Evolutionary conservation across 53 echinoderm and acorn worm genomes (phyloP), one percentile per base, ranked within the genome.

Genomic region (Glandiceps talaboti): DNA sequence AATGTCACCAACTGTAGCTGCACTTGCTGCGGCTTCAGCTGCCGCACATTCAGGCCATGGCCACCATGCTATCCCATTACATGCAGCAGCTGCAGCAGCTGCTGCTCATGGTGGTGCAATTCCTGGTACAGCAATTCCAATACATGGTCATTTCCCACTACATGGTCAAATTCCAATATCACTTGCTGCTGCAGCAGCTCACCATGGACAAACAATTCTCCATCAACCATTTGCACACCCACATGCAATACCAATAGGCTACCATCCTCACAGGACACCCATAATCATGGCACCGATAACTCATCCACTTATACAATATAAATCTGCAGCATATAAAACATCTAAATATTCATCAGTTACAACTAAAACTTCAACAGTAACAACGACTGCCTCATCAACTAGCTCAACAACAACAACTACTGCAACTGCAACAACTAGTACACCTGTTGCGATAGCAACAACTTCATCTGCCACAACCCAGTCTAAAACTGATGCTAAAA

Each of bases 51-150:
- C 31, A 73, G 74, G 26, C 25, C 73, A 78, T 29, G 28, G 32
- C 30, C 27, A 32, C 73, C 28, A 30, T 84, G 28, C 31, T 28
- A 0, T 27, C 73, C 1, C 79, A 78, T 25, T 79, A 33, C 20
- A 1, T 84, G 79, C 84, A 45, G 45, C 79, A 25, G 73, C 84
- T 30, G 31, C 75, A 31, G 85, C 80, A 80, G 33, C 80, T 33
- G 45, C 74, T 30, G 80, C 80, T n/a, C 80, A 74, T 28, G 80
- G 80, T 26, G n/a, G 79, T 29, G 29, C 79, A 25, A 33, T 32
- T 73, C 80, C 79, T 25, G 79, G 79, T 26, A 79, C 79, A 64
- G 74, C 32, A 20, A 12, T 45, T 6, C 64, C 64, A 45, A 45
- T 45, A 45, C 64, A 45, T 45, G 64, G 64, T 12, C 64, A 6